Evolutionary conservation across 2,888 invertebrate genomes (phyloP).

Genomic region (Lysandra bellargus): DNA sequence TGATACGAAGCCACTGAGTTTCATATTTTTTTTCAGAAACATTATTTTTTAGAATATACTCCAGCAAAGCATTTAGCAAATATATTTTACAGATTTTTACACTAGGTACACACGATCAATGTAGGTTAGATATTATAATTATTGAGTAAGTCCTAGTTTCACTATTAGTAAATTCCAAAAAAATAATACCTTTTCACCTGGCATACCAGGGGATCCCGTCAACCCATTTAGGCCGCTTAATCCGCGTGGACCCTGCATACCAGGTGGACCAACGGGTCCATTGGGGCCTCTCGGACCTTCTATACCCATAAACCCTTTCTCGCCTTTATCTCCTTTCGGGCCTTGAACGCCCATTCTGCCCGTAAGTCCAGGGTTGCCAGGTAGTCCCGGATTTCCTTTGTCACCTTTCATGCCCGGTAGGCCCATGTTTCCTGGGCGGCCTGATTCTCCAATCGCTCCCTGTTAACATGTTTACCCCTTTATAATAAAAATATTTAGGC

Average conservation of each 20-base stretch:
- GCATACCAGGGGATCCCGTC: background rate
- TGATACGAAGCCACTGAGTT: too few relatives aligned
- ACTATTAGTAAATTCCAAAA: too few relatives aligned
- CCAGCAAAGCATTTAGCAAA: too few relatives aligned
- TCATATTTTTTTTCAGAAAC: too few relatives aligned
- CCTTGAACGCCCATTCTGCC: background rate
- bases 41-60: too few relatives aligned
- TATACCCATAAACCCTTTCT: background rate
- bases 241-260: background rate
- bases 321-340: background rate
- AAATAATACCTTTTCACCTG: background rate
- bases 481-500: too few relatives aligned
- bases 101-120: too few relatives aligned
- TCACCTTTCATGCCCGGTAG: background rate
- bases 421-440: background rate
- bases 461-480: background rate
- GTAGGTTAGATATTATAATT: too few relatives aligned
- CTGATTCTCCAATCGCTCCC: background rate
- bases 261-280: slow-evolving; percentile 1
- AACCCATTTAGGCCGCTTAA: background rate
- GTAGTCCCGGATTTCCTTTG: background rate
- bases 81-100: too few relatives aligned
- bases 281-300: background rate
- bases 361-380: background rate
- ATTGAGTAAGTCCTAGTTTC: too few relatives aligned